Conservation (phyloP, 2,797 vertebrate genomes). For the Micrastur ruficollis region DNA sequence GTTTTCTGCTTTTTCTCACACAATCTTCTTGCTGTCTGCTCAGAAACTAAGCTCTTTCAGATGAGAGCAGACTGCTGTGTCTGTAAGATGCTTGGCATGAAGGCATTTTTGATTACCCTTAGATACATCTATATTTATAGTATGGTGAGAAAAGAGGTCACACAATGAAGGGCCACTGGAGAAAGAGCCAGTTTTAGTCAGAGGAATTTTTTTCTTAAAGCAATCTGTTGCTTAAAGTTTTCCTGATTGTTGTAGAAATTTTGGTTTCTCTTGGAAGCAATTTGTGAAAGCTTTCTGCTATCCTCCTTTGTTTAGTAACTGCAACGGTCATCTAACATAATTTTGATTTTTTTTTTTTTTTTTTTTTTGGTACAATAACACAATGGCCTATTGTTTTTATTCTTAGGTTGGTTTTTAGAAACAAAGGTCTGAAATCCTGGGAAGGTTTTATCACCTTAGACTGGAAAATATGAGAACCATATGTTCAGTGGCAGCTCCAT, state of each 20-base stretch:
- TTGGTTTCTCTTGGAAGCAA: neutral
- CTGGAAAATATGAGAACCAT: neutral
- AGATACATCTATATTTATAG: neutral
- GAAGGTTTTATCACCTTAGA: neutral
- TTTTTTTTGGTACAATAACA: neutral
- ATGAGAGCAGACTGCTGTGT: neutral
- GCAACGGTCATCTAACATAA: neutral
- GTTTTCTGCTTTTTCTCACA: constrained; percentile 2
- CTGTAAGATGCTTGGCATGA: neutral
- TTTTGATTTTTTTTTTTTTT: neutral
- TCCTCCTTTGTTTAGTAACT: neutral
- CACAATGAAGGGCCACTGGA: neutral
- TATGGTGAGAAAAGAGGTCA: neutral
- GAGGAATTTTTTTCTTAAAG: neutral
- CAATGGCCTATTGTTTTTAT: neutral
- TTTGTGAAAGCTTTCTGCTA: neutral
- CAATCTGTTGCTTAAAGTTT: neutral
- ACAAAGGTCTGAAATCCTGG: constrained; percentile 2
- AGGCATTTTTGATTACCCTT: neutral
- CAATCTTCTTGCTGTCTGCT: neutral
- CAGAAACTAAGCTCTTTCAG: neutral
- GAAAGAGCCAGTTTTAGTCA: neutral
- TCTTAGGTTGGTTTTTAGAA: neutral
- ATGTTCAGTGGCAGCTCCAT: neutral
- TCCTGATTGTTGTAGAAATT: neutral